Evolutionary conservation across 1,140 invertebrate species (phyloP).

Genomic region (Hyles euphorbiae): DNA sequence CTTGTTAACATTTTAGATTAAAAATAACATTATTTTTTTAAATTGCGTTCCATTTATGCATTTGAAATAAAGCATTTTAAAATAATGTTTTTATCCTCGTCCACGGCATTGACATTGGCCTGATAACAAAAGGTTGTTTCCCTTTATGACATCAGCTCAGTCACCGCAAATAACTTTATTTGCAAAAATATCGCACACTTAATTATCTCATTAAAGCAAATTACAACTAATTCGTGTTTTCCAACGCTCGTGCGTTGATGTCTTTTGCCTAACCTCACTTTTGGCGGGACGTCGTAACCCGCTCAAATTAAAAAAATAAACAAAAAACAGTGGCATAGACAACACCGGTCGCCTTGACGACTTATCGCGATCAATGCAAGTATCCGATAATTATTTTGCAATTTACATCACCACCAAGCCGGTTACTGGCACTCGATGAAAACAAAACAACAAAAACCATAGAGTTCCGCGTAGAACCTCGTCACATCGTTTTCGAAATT

Average conservation of each 20-base stretch:
- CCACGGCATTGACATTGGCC: no score
- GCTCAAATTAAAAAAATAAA: slow-evolving; percentile 5
- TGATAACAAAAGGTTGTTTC: no score
- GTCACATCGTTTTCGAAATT: slow-evolving; percentile 22
- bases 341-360: slow-evolving; percentile 21
- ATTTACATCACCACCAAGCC: slow-evolving; percentile 40
- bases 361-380: slow-evolving; percentile 32
- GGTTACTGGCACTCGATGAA: slow-evolving; percentile 18
- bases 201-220: no score
- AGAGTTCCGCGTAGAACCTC: slow-evolving; percentile 41
- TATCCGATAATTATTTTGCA: slow-evolving; percentile 47
- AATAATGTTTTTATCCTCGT: no score
- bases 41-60: no score
- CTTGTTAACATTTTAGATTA: no score
- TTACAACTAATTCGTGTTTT: no score
- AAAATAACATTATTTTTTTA: no score
- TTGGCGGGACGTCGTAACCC: slow-evolving; percentile 35
- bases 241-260: slow-evolving; percentile 30
- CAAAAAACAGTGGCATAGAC: slow-evolving; percentile 20
- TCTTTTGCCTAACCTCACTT: slow-evolving; percentile 48
- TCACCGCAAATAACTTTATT: no score
- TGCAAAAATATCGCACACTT: no score
- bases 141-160: no score
- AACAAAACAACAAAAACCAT: slow-evolving; percentile 46
- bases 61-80: no score